phyloP scores from a whole-genome alignment of 2,888 invertebrate species.

The Lepeophtheirus nordmannii region DNA sequence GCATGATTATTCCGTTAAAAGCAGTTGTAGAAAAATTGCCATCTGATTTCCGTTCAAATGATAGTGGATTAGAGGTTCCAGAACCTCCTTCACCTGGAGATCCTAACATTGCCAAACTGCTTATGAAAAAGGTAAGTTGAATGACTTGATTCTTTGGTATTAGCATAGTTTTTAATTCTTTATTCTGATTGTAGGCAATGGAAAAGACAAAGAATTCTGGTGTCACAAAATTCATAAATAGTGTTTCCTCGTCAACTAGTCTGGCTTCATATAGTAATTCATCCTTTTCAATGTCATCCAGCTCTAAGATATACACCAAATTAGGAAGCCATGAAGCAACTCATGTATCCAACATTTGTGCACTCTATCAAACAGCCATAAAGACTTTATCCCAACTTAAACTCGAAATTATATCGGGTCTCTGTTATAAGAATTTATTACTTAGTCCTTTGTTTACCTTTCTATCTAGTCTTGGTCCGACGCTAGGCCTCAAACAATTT shows the following conservation, averaged over 20 bases:
- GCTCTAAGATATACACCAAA: conserved; percentile 41
- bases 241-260: neutral
- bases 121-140: conserved; percentile 9
- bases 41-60: neutral
- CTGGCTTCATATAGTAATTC: neutral
- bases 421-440: conserved; percentile 82
- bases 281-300: neutral
- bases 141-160: neutral
- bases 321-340: conserved; percentile 65
- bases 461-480: conserved; percentile 68
- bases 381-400: conserved; percentile 76
- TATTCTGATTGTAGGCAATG: conserved; percentile 13
- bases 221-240: neutral
- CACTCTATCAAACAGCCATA: conserved; percentile 77
- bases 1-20: neutral
- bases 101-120: neutral
- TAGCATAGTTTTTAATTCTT: neutral
- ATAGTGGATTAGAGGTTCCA: neutral
- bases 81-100: conserved; percentile 6
- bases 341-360: conserved; percentile 68
- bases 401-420: conserved; percentile 78
- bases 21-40: conserved; percentile 5
- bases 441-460: conserved; percentile 80
- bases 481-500: conserved; percentile 73
- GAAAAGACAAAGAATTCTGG: conserved; percentile 23